These are phyloP conservation scores for Halichoeres trimaculatus DNA, from an alignment of 2,113 vertebrate genomes.

Conservation along the genomic window DNA sequence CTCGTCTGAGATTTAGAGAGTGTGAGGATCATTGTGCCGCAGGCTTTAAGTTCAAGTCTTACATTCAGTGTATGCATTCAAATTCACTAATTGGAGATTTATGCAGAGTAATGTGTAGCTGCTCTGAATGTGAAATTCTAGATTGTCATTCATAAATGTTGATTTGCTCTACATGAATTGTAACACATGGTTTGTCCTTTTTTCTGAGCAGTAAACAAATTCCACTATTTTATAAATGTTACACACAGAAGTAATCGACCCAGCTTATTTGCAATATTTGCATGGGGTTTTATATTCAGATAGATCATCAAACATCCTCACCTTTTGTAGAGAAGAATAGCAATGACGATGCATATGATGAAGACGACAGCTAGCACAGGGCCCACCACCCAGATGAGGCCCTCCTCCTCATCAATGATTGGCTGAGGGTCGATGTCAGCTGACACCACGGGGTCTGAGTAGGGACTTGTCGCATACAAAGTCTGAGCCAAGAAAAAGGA, in stretches of 20 bases:
- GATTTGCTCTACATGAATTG: neutral
- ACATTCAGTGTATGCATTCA: slow-evolving; percentile 12
- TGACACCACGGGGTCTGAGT: slow-evolving; percentile 95
- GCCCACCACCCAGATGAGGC: slow-evolving; percentile 98
- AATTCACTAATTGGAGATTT: slow-evolving; percentile 20
- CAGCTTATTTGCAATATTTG: neutral
- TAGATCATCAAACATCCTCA: slow-evolving; percentile 75
- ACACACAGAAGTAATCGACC: too few relatives aligned
- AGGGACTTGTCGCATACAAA: slow-evolving; percentile 98
- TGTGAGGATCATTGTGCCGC: slow-evolving; percentile 29
- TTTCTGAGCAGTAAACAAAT: too few relatives aligned
- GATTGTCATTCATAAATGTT: slow-evolving; percentile 6
- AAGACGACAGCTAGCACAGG: slow-evolving; percentile 98
- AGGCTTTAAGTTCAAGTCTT: slow-evolving; percentile 21
- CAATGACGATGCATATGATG: slow-evolving; percentile 99
- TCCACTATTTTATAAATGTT: neutral
- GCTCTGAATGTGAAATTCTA: slow-evolving; percentile 5
- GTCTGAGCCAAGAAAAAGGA: slow-evolving; percentile 82
- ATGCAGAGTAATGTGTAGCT: neutral
- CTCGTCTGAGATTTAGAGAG: slow-evolving; percentile 24
- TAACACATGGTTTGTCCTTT: too few relatives aligned
- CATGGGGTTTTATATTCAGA: too few relatives aligned
- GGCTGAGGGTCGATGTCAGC: slow-evolving; percentile 96
- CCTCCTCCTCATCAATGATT: slow-evolving; percentile 98
- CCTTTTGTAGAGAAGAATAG: slow-evolving; percentile 99